Base-by-base conservation (phyloP, 2,888 invertebrate genomes). In the Chironomus riparius region DNA sequence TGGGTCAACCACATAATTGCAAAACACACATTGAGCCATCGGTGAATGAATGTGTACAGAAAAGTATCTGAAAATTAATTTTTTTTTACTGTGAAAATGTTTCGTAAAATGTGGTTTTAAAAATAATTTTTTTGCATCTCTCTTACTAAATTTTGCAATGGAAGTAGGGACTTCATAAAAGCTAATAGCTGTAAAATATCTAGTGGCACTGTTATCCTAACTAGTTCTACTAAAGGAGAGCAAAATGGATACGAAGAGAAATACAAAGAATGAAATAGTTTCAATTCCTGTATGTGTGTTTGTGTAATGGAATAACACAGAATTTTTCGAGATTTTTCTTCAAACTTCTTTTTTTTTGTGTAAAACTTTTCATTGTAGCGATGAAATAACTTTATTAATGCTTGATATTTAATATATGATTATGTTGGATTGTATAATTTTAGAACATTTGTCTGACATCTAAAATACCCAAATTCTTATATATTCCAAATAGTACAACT, bases 1-100 rank as follows among this genome's bases (percentile, higher is more conserved):
- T 65, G 65, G 65, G 65, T 65, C 21, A 65, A 65, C 65, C 65
- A 13, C 65, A 65, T 65, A 24, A 65, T 24, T 65, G 65, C 65
- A 65, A 65, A 65, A 22, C 65, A 65, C 21, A 65, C 22, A 65
- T 24, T 21, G 18, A 65, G 18, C 38, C 50, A 50, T 15, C 56
- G 65, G 18, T 24, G 24, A 65, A 65, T 24, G 24, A 21, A 18
- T 65, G 24, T 65, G 65, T 65, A 24, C 13, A 65, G 21, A 24
- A 65, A 65, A 65, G 13, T 22, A 13, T 24, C 22, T 10, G 65
- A 22, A 65, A 65, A 65, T 65, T 65, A 21, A 21, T 56, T 56
- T 56, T 56, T 56, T 50, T 50, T 50, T 15, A 4, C n/a, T 38
- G 38, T 38, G 38, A 50, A 50, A 50, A 50, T 50, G 12, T 38